Percentiles rank a stretch among this genome's conserved stretches.
Evolutionary conservation across 2,797 vertebrate genomes (phyloP).

Genomic region (Sciurus vulgaris): DNA sequence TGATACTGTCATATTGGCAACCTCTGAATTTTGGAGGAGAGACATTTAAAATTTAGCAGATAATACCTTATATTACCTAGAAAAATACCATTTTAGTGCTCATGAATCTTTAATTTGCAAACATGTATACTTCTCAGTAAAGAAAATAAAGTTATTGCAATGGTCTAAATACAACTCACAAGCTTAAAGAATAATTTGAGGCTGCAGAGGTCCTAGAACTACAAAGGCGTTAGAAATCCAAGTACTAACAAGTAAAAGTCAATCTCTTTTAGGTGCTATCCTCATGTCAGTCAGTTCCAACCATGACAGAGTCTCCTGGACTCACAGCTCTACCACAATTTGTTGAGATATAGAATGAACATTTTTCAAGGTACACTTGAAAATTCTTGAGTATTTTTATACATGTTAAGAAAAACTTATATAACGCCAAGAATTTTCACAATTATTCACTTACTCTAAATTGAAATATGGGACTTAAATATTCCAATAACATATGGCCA

Average conservation of each 20-base stretch:
- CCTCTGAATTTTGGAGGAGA: not conserved
- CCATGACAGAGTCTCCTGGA: not conserved
- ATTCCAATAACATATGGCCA: not conserved
- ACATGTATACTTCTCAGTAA: not conserved
- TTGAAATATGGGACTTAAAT: not conserved
- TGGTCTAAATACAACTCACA: not conserved
- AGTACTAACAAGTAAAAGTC: not conserved
- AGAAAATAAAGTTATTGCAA: not conserved
- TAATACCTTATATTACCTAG: not conserved
- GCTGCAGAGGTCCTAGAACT: not conserved
- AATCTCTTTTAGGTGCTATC: not conserved
- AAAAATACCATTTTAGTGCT: not conserved
- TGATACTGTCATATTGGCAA: not conserved
- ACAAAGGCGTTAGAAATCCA: not conserved
- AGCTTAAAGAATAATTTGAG: not conserved
- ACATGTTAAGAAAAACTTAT: not conserved
- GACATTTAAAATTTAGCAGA: not conserved
- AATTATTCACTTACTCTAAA: not conserved
- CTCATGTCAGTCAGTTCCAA: not conserved
- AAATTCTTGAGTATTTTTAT: not conserved
- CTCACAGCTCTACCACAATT: not conserved
- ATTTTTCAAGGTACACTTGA: not conserved
- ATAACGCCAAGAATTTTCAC: not conserved
- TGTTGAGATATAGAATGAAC: not conserved
- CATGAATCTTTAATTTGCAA: slow-evolving; percentile 13